Evolutionary conservation across 2,888 invertebrate genomes (phyloP), one percentile per base, ranked within the genome.

Genomic region (Diaprepes abbreviatus): DNA sequence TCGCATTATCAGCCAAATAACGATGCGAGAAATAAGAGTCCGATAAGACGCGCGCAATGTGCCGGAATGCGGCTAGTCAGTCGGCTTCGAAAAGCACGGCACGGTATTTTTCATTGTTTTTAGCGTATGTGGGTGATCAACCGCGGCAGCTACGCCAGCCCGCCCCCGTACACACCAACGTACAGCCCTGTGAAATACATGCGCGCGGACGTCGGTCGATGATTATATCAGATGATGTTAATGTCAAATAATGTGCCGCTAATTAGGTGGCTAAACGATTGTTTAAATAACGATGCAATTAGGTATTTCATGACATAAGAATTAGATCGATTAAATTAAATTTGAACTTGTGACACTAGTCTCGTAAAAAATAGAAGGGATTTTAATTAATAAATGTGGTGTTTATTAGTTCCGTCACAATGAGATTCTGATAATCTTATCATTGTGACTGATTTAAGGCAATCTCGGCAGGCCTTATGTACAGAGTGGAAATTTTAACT

Each of bases 161-260:
- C 38, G 48, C 57, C 58, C 58, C 66, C 58, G 50, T 48, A 66
- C 58, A 48, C 66, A 66, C 45, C 12, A 1, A n/a, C n/a, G n/a
- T n/a, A n/a, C n/a, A 2, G 24, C 65, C 65, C 57, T 57, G 65
- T 65, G 65, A 65, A 65, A 57, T 28, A 33, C 57, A 65, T 65
- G 57, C 57, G 65, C 65, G 24, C 57, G 7, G 21, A 65, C 45
- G 57, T 65, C 50, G 66, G 58, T 58, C 58, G 66, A 66, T 66
- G 43, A 36, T 64, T 64, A 40, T 28, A 38, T 63, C 63, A 40
- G 54, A 38, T 1, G 3, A 40, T 6, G n/a, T 5, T 5, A 5
- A 24, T 24, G 24, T 24, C n/a, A n/a, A 36, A 63, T 58, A 58
- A 58, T 58, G 58, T 16, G 58, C 28, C 38, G 16, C 19, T 35